These are phyloP conservation scores for Tetheella fluctuosa DNA, from an alignment of 2,888 invertebrate species.

Conservation along the genomic window DNA sequence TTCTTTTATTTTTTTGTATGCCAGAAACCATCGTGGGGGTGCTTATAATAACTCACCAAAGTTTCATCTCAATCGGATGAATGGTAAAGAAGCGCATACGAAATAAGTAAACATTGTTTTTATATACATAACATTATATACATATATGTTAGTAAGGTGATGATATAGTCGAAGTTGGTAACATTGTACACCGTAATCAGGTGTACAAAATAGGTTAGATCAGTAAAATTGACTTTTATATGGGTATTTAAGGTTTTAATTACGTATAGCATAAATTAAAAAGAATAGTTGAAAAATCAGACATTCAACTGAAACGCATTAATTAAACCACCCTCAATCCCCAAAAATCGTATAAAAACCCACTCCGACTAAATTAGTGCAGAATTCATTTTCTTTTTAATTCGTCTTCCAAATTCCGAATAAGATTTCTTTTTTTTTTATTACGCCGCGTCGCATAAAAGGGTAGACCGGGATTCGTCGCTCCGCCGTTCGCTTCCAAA, in stretches of 20 bases:
- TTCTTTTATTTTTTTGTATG: too few species aligned
- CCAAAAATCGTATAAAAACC: constrained; percentile 74
- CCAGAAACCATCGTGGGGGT: too few species aligned
- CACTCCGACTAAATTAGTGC: constrained; percentile 79
- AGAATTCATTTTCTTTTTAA: constrained; percentile 81
- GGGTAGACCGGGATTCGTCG: constrained; percentile 74
- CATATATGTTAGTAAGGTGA: too few species aligned
- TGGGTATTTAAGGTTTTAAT: too few species aligned
- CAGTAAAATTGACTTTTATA: constrained; percentile 24
- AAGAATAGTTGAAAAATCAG: constrained; percentile 38
- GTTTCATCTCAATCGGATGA: too few species aligned
- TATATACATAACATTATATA: too few species aligned
- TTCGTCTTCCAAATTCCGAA: constrained; percentile 81
- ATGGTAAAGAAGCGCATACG: too few species aligned
- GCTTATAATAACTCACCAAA: too few species aligned
- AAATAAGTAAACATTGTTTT: too few species aligned
- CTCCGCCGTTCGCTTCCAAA: constrained; percentile 66
- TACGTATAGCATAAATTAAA: constrained; percentile 31
- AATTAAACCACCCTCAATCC: constrained; percentile 72
- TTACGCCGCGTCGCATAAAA: constrained; percentile 73
- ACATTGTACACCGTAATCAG: too few species aligned
- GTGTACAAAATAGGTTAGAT: too few species aligned
- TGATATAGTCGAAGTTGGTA: too few species aligned
- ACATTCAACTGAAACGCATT: constrained; percentile 73
- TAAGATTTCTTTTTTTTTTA: constrained; percentile 80